Evolutionary conservation across 2,113 vertebrate genomes (phyloP).

Genomic region (Hemicordylus capensis): DNA sequence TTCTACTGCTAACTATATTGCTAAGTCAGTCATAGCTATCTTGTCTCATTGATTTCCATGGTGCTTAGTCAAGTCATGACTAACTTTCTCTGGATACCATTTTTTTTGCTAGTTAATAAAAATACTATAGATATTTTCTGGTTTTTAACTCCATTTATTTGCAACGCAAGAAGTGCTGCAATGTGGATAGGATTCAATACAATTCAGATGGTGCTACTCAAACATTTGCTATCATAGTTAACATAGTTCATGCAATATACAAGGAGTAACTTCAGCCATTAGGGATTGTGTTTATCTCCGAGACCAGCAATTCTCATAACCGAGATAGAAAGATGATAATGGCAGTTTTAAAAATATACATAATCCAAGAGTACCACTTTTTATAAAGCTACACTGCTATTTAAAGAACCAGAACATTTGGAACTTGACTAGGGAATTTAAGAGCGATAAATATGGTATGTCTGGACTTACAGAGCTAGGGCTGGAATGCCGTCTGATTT

Average conservation of each 20-base stretch:
- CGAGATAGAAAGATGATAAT: not conserved
- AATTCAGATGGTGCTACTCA: not conserved
- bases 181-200: not conserved
- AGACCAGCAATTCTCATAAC: not conserved
- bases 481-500: conserved; percentile 92
- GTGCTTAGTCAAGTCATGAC: too few relatives aligned
- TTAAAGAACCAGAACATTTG: not conserved
- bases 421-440: conserved; percentile 6
- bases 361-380: not conserved
- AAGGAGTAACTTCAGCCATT: not conserved
- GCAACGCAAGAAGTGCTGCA: not conserved
- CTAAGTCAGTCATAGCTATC: too few relatives aligned
- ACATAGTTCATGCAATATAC: not conserved
- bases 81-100: too few relatives aligned
- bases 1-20: too few relatives aligned
- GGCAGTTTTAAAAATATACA: not conserved
- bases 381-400: conserved; percentile 1
- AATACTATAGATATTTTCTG: too few relatives aligned
- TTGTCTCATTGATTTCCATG: too few relatives aligned
- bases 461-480: conserved; percentile 90
- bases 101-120: not conserved
- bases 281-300: not conserved
- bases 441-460: not conserved
- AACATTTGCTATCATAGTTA: not conserved
- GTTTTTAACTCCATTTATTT: not conserved